Evolutionary conservation across 2,797 vertebrate genomes (phyloP), one percentile per base, ranked within the genome.

Genomic region (Tokudaia muenninki): DNA sequence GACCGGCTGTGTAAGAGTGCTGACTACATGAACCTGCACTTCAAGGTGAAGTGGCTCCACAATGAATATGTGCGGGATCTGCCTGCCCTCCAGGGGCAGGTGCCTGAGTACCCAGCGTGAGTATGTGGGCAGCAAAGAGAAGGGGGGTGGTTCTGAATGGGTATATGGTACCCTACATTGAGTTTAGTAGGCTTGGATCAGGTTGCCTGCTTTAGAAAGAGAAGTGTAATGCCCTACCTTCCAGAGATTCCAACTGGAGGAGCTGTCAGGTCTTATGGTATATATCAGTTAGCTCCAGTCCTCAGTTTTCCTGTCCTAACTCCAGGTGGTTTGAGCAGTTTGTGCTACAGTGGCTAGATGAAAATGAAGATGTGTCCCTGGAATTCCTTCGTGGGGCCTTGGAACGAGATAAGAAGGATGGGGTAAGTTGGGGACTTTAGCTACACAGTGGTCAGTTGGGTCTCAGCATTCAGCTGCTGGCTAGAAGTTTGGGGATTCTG

Each of bases 11-110:
- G 99, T 98, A 99, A 99, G 98, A 99, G 99, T 44, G 99, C 99
- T 0, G 99, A 99, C 98, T 99, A 99, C 98, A 99, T 99, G 99
- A 99, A 99, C 98, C 99, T 99, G 96, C 99, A 99, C 98, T 99
- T 99, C 98, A 99, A 99, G 98, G 99, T 99, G 97, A 99, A 99
- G 98, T 99, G 99, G 99, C 99, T 99, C 34, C 99, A 99, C 98
- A 99, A 99, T 1, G 99, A 99, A 97, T 99, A 99, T 0, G 99
- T 99, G 63, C 99, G 98, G 96, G 99, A 99, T 96, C 99, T 99
- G 97, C 99, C 99, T 13, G 99, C 98, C 97, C 98, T 99, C 96
- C 99, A 99, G 97, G 99, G 97, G 12, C 98, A 99, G 55, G 98
- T 99, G 97, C 99, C 99, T 0, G 99, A 99, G 92, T 99, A 99